Conservation (phyloP, 1,140 invertebrate species). For the Drosophila suzukii region DNA sequence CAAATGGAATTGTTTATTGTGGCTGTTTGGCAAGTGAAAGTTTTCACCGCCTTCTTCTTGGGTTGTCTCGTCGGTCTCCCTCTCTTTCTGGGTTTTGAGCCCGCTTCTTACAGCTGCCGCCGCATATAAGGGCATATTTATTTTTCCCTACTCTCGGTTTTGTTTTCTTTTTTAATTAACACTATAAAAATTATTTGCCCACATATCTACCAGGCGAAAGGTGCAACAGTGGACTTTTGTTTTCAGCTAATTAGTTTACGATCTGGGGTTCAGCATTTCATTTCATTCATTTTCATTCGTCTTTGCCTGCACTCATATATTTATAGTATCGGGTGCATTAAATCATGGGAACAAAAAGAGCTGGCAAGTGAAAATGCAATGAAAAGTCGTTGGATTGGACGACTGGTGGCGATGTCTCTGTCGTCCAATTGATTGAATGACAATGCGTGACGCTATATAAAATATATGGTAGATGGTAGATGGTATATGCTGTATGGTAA, state of each 20-base stretch:
- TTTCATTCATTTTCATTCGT: conserved; percentile 9
- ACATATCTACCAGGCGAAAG: conserved; percentile 21
- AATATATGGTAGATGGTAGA: neutral
- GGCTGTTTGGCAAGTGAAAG: conserved; percentile 77
- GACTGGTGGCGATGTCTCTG: conserved; percentile 42
- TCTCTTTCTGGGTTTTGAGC: conserved; percentile 30
- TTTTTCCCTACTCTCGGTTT: conserved; percentile 29
- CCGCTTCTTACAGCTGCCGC: conserved; percentile 52
- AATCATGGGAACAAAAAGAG: conserved; percentile 72
- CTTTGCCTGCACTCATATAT: conserved; percentile 40
- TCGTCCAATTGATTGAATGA: conserved; percentile 66
- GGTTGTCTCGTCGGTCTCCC: conserved; percentile 6
- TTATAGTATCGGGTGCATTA: conserved; percentile 48
- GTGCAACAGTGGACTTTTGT: conserved; percentile 55
- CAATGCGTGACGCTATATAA: conserved; percentile 56
- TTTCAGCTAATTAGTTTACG: conserved; percentile 65
- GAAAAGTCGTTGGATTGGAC: conserved; percentile 51
- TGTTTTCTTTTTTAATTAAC: conserved; percentile 82
- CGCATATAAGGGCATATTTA: conserved; percentile 74
- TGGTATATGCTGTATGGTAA: conserved; percentile 15
- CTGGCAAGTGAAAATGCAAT: conserved; percentile 76
- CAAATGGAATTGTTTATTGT: conserved; percentile 71
- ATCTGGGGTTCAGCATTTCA: conserved; percentile 60
- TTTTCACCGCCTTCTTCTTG: conserved; percentile 46
- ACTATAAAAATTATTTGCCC: conserved; percentile 70